Base-by-base conservation (phyloP, 2,888 invertebrate genomes). In the Zelleria hepariella region DNA sequence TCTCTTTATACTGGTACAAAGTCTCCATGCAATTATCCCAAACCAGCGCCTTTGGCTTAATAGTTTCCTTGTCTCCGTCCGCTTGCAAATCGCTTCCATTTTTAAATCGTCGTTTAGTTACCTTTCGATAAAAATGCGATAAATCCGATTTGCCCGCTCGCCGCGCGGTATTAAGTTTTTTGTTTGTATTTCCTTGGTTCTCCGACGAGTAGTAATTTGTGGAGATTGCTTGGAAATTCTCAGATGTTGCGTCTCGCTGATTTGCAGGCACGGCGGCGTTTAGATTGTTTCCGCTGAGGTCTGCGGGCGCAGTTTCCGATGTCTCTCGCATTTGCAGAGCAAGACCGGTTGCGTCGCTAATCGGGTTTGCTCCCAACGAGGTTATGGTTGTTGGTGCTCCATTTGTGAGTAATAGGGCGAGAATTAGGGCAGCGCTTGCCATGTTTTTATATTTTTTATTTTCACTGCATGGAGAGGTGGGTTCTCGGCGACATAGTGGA, bases 211-310 rank as follows among this genome's bases (percentile, higher is more conserved):
- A 66, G 75, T 76, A 75, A 82, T 75, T 73, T 71, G 79, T 71
- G 64, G 73, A 77, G 75, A 82, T 85, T 84, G 79, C 74, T 74
- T 75, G 81, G 78, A 78, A 81, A 83, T 86, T 77, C 72, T 77
- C 74, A 71, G 72, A 72, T 68, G 67, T 71, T 68, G 65, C 69
- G 62, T 72, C 68, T 63, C 64, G 61, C 62, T 66, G 64, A 62
- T 66, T 70, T 62, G 67, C 68, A 62, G 68, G 67, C 62, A 64
- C 65, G 65, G 63, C 67, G 62, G 68, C 73, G 76, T 83, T 82
- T 66, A 80, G 79, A 86, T 86, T 84, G 75, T 80, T 83, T 88
- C 88, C 88, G 86, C 75, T 63, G 67, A 73, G 72, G 68, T 71
- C 77, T 68, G 69, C 76, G 61, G 73, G 73, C 75, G 74, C 69